These are phyloP conservation scores for Ornithoptera alexandrae DNA, from an alignment of 2,888 invertebrate genomes.

Conservation along the genomic window DNA sequence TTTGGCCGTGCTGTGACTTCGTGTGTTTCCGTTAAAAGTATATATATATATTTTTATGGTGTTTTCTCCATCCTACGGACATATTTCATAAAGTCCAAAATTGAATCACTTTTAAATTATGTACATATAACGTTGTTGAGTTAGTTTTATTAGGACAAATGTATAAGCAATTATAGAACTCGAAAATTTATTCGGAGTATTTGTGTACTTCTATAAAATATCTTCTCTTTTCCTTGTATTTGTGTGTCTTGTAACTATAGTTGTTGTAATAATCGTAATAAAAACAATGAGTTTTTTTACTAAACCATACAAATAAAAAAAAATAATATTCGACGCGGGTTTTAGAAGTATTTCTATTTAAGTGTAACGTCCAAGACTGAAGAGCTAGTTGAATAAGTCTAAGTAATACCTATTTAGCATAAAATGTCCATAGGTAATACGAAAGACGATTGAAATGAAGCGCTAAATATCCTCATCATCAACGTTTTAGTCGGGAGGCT, in stretches of 20 bases:
- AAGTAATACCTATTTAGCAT: constrained; percentile 77
- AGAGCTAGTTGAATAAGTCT: constrained; percentile 77
- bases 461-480: constrained; percentile 30
- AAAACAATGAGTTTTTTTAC: constrained; percentile 43
- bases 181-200: constrained; percentile 42
- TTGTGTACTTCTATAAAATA: constrained; percentile 39
- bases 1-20: constrained; percentile 61
- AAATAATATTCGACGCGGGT: constrained; percentile 73
- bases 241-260: constrained; percentile 47
- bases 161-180: constrained; percentile 40
- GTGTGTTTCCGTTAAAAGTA: constrained; percentile 62
- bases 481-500: constrained; percentile 38
- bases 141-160: constrained; percentile 43
- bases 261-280: constrained; percentile 43
- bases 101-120: constrained; percentile 40
- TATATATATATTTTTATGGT: constrained; percentile 42
- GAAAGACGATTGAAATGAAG: constrained; percentile 43
- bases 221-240: constrained; percentile 37
- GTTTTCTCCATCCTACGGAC: constrained; percentile 62
- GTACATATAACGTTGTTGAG: constrained; percentile 46
- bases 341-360: constrained; percentile 76
- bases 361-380: constrained; percentile 80
- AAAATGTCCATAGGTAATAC: constrained; percentile 75
- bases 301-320: constrained; percentile 39
- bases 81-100: constrained; percentile 44